Evolutionary conservation across 1,140 invertebrate species (phyloP).

Genomic region (Reticulitermes speratus): DNA sequence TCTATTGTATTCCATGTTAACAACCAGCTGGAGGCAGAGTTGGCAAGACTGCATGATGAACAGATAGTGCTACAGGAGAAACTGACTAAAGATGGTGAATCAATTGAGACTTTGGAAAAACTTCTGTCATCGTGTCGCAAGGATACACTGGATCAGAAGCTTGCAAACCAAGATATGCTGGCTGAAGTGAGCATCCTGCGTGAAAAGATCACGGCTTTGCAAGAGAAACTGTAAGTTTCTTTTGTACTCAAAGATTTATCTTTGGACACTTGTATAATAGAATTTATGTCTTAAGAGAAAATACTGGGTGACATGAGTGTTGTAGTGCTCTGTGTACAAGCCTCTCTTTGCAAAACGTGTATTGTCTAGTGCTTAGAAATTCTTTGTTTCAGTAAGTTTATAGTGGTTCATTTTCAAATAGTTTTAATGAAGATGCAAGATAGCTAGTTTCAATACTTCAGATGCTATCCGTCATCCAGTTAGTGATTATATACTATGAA

Average conservation of each 20-base stretch:
- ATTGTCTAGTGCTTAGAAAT: too few species aligned
- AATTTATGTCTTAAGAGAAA: too few species aligned
- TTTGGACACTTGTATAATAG: too few species aligned
- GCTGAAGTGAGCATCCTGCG: constrained; percentile 51
- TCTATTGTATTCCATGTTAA: not conserved
- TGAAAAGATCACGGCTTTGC: constrained; percentile 49
- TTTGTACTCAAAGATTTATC: not conserved
- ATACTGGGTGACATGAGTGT: too few species aligned
- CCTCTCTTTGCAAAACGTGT: too few species aligned
- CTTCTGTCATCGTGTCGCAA: constrained; percentile 52
- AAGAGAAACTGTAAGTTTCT: constrained; percentile 53
- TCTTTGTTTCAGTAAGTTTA: too few species aligned
- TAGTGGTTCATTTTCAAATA: too few species aligned
- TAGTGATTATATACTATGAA: too few species aligned
- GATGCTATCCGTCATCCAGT: too few species aligned
- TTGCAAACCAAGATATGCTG: constrained; percentile 53
- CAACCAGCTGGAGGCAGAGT: constrained; percentile 47
- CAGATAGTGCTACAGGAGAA: constrained; percentile 48
- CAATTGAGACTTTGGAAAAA: constrained; percentile 51
- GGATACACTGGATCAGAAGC: constrained; percentile 52
- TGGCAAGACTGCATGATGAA: constrained; percentile 45
- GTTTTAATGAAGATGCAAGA: too few species aligned
- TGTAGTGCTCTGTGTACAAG: too few species aligned
- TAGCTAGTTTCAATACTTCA: too few species aligned
- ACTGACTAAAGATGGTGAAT: constrained; percentile 49